Conservation (phyloP, 2,888 invertebrate species). For the Callyntrura sp. region DNA sequence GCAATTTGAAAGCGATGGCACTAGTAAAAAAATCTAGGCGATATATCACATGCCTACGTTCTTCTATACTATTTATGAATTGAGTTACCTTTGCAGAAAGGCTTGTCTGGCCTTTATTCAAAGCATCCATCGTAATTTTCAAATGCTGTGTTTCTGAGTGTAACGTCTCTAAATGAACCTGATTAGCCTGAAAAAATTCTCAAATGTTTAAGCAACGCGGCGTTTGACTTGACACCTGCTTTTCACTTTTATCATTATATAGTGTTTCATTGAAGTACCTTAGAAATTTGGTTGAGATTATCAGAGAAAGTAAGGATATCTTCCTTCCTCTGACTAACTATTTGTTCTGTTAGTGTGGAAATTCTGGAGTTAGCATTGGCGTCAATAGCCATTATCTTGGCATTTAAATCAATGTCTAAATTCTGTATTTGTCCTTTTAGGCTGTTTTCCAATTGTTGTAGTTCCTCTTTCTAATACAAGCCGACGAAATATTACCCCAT, state of each 20-base stretch:
- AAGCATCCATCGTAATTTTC: constrained; percentile 72
- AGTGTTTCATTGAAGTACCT: constrained; percentile 60
- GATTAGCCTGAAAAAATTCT: constrained; percentile 70
- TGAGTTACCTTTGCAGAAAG: constrained; percentile 72
- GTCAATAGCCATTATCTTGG: constrained; percentile 76
- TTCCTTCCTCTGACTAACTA: constrained; percentile 78
- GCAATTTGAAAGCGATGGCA: not conserved
- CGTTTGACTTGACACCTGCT: not conserved
- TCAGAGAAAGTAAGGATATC: constrained; percentile 81
- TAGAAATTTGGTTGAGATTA: constrained; percentile 79
- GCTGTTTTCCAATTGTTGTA: constrained; percentile 70
- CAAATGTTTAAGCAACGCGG: too few relatives aligned
- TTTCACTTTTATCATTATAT: not conserved
- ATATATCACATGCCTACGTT: too few relatives aligned
- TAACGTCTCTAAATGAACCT: constrained; percentile 78
- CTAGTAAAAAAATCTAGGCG: too few relatives aligned
- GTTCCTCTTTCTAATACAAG: constrained; percentile 70
- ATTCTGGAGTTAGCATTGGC: constrained; percentile 74
- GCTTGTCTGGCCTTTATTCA: constrained; percentile 78
- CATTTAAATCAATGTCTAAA: constrained; percentile 78
- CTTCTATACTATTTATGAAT: too few relatives aligned
- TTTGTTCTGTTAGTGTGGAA: constrained; percentile 71
- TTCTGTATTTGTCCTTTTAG: constrained; percentile 72
- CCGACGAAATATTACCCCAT: too few relatives aligned
- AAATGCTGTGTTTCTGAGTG: constrained; percentile 76